phyloP scores from a whole-genome alignment of 2,888 invertebrate species.

The Apodemia mormo region DNA sequence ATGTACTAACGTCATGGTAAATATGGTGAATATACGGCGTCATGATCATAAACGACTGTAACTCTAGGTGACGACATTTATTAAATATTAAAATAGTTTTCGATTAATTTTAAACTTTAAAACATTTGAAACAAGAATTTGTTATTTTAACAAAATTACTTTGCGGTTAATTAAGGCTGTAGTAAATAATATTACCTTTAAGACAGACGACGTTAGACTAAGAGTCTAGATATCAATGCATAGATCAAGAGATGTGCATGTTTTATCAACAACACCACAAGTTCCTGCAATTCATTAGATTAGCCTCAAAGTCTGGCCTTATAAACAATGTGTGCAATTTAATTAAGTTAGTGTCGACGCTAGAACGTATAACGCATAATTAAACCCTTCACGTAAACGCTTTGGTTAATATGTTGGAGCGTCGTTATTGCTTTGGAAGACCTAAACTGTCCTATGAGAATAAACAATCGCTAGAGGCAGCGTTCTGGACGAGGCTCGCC shows the following conservation, averaged over 20 bases:
- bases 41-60: too few relatives aligned
- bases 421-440: constrained; percentile 75
- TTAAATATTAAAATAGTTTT: too few relatives aligned
- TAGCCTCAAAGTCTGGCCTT: constrained; percentile 63
- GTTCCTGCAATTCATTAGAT: constrained; percentile 56
- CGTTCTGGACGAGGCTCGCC: constrained; percentile 59
- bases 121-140: too few relatives aligned
- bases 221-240: not conserved
- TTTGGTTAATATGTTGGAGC: constrained; percentile 77
- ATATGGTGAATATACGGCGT: too few relatives aligned
- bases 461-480: constrained; percentile 67
- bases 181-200: too few relatives aligned
- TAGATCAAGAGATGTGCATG: not conserved
- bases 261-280: constrained; percentile 1
- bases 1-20: too few relatives aligned
- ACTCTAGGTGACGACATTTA: too few relatives aligned
- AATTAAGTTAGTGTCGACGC: constrained; percentile 68
- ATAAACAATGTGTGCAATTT: constrained; percentile 72
- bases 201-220: not conserved
- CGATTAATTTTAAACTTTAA: too few relatives aligned
- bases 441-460: constrained; percentile 80
- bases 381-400: constrained; percentile 76
- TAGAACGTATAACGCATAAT: constrained; percentile 71
- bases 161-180: too few relatives aligned
- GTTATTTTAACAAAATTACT: too few relatives aligned